Base-by-base conservation (phyloP, 1,140 invertebrate species). In the Drosophila parvula region DNA sequence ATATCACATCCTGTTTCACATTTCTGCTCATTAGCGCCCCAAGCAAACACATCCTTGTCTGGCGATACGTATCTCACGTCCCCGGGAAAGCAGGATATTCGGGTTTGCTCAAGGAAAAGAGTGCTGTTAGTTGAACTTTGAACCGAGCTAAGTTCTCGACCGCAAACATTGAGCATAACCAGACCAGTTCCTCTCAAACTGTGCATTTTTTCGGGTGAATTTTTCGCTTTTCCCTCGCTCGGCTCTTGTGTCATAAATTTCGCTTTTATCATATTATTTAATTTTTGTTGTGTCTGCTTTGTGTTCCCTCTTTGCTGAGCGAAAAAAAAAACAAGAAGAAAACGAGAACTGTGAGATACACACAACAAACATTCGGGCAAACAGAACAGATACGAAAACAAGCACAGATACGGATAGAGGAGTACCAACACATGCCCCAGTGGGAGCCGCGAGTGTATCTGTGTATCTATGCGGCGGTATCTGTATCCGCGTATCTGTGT, bases 221-320 rank as follows among this genome's bases (percentile, higher is more conserved):
- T 75, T 63, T 75, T 61, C 58, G 53, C 30, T 38, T 45, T 53
- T 32, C 43, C 47, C 56, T 68, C 61, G 48, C 38, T 14, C 14
- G 27, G 65, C 84, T 58, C 79, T 64, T 70, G 84, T 89, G 84
- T 83, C 84, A 89, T 88, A 89, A 88, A 88, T 88, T 88, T 89
- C 79, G 79, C 79, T 88, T 88, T 88, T 88, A 88, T 88, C 83
- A 89, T 88, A 88, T 88, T 88, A 89, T 88, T 88, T 89, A 89
- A 88, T 85, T 85, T 85, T 85, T 60, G 71, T 65, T 75, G 34
- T 64, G 73, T 75, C 70, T 76, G 73, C 74, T 77, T 61, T 77
- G 62, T 32, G 70, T 51, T 58, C 30, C 50, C 74, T 61, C 55
- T 75, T 48, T 68, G 47, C 61, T 51, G 53, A 41, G 53, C 40